phyloP scores from a whole-genome alignment of 2,113 vertebrate species.

The Pelmatolapia mariae region DNA sequence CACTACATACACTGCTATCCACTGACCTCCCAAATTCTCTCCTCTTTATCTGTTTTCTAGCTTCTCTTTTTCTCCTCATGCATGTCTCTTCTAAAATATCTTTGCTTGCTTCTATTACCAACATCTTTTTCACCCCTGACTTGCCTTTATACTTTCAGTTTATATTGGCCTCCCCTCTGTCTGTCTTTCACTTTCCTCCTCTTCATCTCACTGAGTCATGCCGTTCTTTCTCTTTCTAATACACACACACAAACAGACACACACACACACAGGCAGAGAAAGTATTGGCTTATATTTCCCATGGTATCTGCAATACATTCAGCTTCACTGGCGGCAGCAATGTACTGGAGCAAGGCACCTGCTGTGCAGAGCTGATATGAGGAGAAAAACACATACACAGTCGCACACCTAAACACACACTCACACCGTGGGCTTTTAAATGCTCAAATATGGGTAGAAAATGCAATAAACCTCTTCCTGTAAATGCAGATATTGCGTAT shows the following conservation, averaged over 20 bases:
- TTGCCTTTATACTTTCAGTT: not conserved
- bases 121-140: slow-evolving; percentile 5
- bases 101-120: not conserved
- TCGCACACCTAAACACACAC: not conserved
- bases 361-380: slow-evolving; percentile 65
- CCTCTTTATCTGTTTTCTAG: not conserved
- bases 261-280: not conserved
- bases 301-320: slow-evolving; percentile 53
- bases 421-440: not conserved
- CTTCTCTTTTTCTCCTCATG: not conserved
- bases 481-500: not conserved
- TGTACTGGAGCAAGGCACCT: slow-evolving; percentile 58
- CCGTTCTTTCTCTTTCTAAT: slow-evolving; percentile 1
- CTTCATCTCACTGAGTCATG: slow-evolving; percentile 23
- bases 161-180: slow-evolving; percentile 7
- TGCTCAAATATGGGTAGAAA: slow-evolving; percentile 1
- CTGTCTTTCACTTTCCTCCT: slow-evolving; percentile 11
- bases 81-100: not conserved
- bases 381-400: slow-evolving; percentile 4
- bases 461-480: not conserved
- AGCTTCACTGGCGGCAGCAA: slow-evolving; percentile 48
- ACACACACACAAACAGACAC: not conserved
- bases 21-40: not conserved
- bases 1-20: not conserved
- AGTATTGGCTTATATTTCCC: slow-evolving; percentile 59